Percentiles rank a stretch among this genome's conserved stretches.
These are phyloP conservation scores for Chrosomus eos DNA, from an alignment of 2,797 vertebrate genomes.

Conservation along the genomic window DNA sequence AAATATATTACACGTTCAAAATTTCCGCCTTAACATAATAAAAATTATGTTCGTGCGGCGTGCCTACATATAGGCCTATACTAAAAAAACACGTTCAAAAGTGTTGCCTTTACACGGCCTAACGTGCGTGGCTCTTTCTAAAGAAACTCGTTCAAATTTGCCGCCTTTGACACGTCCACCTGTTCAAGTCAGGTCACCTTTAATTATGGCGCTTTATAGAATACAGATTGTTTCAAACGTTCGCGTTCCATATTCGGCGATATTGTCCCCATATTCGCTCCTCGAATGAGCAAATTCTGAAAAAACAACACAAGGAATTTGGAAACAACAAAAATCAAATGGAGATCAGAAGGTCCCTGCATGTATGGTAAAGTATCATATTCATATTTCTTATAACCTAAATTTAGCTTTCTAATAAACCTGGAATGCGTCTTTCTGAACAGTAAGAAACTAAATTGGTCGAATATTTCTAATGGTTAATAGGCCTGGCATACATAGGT, in stretches of 20 bases:
- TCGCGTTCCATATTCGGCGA: not conserved
- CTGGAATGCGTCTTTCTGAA: not conserved
- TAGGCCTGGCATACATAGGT: not conserved
- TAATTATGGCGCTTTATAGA: too few species aligned
- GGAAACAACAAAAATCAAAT: not conserved
- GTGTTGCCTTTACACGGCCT: not conserved
- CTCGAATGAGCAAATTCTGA: not conserved
- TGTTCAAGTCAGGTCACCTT: not conserved
- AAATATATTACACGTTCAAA: not conserved
- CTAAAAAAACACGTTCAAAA: not conserved
- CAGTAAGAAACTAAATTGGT: not conserved
- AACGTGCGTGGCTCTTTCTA: not conserved
- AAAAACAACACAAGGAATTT: not conserved
- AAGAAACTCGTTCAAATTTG: not conserved
- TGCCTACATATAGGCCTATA: not conserved
- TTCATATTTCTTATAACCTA: not conserved
- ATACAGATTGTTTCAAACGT: too few species aligned
- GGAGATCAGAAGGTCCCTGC: not conserved
- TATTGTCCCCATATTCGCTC: not conserved
- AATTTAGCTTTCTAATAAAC: not conserved
- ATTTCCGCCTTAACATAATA: not conserved
- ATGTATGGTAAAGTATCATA: not conserved
- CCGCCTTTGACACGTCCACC: not conserved
- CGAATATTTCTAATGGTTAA: not conserved
- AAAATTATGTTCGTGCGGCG: not conserved